Percentiles rank a stretch among this genome's conserved stretches.
These are phyloP conservation scores for Aeoliscus strigatus DNA, from an alignment of 2,797 vertebrate genomes.

Conservation along the genomic window DNA sequence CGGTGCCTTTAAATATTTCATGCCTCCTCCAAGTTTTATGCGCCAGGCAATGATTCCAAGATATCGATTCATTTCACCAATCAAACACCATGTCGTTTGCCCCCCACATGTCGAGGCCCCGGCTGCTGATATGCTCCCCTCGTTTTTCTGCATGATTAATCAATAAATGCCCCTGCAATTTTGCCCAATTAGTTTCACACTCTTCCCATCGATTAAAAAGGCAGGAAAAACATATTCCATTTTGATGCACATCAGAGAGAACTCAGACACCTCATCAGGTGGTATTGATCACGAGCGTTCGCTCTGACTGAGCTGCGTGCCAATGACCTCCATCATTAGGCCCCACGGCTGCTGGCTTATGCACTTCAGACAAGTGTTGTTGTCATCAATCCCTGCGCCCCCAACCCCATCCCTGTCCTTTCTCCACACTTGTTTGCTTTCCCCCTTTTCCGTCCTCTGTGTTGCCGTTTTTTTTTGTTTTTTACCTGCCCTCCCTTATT, in stretches of 20 bases:
- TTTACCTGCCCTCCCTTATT: conserved; percentile 43
- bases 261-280: conserved; percentile 77
- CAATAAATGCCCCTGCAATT: conserved; percentile 77
- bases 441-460: conserved; percentile 13
- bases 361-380: conserved; percentile 61
- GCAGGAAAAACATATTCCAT: conserved; percentile 75
- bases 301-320: conserved; percentile 57
- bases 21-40: conserved; percentile 51
- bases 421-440: conserved; percentile 21
- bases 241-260: conserved; percentile 77
- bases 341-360: conserved; percentile 54
- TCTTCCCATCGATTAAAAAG: conserved; percentile 69
- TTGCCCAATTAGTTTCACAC: conserved; percentile 80
- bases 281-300: conserved; percentile 73
- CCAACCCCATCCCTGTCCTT: conserved; percentile 29
- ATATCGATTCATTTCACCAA: conserved; percentile 69
- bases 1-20: conserved; percentile 65
- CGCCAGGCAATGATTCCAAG: conserved; percentile 48
- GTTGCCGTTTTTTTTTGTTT: too few species aligned
- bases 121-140: conserved; percentile 56
- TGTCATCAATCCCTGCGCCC: conserved; percentile 42
- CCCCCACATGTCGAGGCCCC: conserved; percentile 44
- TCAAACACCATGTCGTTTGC: conserved; percentile 65
- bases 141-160: conserved; percentile 80
- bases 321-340: conserved; percentile 73